Percentiles rank a stretch among this genome's conserved stretches.
These are phyloP conservation scores for Poecilia picta DNA, from an alignment of 2,797 vertebrate species.

Conservation along the genomic window DNA sequence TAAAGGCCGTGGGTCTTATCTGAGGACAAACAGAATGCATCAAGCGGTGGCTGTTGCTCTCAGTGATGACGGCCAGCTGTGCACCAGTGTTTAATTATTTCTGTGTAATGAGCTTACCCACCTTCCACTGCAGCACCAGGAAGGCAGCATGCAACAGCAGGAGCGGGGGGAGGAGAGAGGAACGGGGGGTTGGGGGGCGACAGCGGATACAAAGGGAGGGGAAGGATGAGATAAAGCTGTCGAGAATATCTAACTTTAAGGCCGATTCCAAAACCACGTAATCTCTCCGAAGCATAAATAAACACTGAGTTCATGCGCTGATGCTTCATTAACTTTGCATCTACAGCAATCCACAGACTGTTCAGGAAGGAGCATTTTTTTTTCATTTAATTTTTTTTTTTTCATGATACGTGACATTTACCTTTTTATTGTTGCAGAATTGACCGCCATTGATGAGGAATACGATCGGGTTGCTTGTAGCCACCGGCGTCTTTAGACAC, in stretches of 20 bases:
- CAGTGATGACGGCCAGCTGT: conserved; percentile 84
- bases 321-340: conserved; percentile 5
- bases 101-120: conserved; percentile 85
- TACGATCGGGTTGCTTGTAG: conserved; percentile 58
- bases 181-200: conserved; percentile 28
- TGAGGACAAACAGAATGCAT: conserved; percentile 85
- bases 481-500: conserved; percentile 38
- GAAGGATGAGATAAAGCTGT: conserved; percentile 46
- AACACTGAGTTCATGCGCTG: not conserved
- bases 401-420: conserved; percentile 48
- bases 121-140: conserved; percentile 77
- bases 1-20: conserved; percentile 85
- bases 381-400: not conserved
- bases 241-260: conserved; percentile 47
- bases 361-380: not conserved
- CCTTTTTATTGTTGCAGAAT: conserved; percentile 37
- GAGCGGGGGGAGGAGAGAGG: conserved; percentile 22
- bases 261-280: conserved; percentile 32
- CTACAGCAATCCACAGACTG: conserved; percentile 12
- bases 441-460: conserved; percentile 38
- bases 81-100: conserved; percentile 86
- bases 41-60: conserved; percentile 81
- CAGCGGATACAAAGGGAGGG: conserved; percentile 33
- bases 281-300: conserved; percentile 18
- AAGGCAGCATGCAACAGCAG: conserved; percentile 69